Evolutionary conservation across 2,113 vertebrate genomes (phyloP).

Genomic region (Rhadina sibilatrix): DNA sequence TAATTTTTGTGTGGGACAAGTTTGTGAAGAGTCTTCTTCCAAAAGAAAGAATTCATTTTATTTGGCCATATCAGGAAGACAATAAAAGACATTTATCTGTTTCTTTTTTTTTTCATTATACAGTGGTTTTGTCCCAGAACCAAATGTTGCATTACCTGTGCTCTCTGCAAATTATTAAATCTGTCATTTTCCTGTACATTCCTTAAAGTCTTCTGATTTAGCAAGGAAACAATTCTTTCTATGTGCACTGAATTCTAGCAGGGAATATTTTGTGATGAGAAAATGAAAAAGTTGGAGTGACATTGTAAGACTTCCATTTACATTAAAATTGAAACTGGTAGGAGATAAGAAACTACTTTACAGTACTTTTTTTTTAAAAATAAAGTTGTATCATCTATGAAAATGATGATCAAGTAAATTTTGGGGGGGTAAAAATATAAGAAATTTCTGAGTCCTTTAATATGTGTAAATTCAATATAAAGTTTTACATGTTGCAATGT

Average conservation of each 20-base stretch:
- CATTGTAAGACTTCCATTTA: background rate
- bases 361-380: background rate
- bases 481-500: background rate
- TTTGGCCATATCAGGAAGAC: background rate
- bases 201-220: background rate
- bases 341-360: background rate
- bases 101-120: background rate
- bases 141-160: background rate
- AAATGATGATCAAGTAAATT: background rate
- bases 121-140: background rate
- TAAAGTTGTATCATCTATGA: background rate
- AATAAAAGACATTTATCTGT: background rate
- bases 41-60: background rate
- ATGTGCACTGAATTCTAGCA: background rate
- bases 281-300: background rate
- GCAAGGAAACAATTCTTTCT: background rate
- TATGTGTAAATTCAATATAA: background rate
- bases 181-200: background rate
- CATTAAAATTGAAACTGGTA: background rate
- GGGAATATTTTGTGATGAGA: background rate
- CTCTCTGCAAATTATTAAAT: background rate
- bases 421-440: background rate
- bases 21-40: background rate
- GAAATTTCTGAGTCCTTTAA: background rate
- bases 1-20: background rate